These are phyloP conservation scores for Myotis pilosus DNA, from an alignment of 2,797 vertebrate species.

Conservation along the genomic window DNA sequence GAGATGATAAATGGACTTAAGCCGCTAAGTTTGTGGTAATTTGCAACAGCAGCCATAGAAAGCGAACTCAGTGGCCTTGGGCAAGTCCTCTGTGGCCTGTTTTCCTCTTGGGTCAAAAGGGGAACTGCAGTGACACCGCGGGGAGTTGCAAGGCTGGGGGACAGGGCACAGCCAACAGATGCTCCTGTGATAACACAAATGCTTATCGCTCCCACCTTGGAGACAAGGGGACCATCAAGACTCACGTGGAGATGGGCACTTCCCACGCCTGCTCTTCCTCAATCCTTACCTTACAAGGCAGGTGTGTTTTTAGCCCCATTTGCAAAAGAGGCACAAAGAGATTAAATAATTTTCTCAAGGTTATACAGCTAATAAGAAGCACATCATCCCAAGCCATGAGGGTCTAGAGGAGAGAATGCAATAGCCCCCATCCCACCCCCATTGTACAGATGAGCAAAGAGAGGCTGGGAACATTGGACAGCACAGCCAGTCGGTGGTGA, in stretches of 20 bases:
- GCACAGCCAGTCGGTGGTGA: not conserved
- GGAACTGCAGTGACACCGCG: not conserved
- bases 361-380: not conserved
- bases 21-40: not conserved
- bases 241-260: not conserved
- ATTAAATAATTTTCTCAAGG: not conserved
- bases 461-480: not conserved
- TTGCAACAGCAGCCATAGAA: not conserved
- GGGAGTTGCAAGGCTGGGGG: not conserved
- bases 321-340: not conserved
- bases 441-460: not conserved
- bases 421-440: not conserved
- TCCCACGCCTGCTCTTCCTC: rapidly evolving
- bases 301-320: not conserved
- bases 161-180: not conserved
- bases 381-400: not conserved
- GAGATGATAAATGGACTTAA: not conserved
- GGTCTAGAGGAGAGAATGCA: not conserved
- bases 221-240: not conserved
- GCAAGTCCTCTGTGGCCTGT: not conserved
- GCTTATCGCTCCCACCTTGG: not conserved
- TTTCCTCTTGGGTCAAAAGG: not conserved
- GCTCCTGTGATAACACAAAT: not conserved
- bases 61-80: too few relatives aligned
- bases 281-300: not conserved